These are phyloP conservation scores for Myiothlypis coronata DNA, from an alignment of 2,797 vertebrate species.

Conservation along the genomic window DNA sequence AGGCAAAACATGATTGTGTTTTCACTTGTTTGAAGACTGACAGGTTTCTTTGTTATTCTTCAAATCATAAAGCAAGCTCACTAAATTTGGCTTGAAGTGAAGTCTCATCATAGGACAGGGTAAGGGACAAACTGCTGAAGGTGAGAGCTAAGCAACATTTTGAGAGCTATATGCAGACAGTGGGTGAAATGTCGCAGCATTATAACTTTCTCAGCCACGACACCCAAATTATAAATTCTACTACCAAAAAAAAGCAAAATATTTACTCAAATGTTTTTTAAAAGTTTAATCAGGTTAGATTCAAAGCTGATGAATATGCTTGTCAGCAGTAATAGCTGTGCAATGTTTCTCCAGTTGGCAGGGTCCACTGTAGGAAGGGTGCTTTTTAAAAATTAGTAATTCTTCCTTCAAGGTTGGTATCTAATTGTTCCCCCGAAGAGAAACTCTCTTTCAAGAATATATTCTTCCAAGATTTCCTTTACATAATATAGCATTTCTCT, in stretches of 20 bases:
- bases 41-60: not conserved
- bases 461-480: not conserved
- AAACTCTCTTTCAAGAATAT: not conserved
- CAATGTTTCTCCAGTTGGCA: not conserved
- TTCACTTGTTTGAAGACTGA: not conserved
- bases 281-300: not conserved
- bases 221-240: not conserved
- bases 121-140: not conserved
- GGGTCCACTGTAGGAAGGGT: not conserved
- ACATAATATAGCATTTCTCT: not conserved
- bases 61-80: not conserved
- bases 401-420: not conserved
- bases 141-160: not conserved
- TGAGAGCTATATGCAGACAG: not conserved
- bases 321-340: not conserved
- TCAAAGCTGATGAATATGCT: not conserved
- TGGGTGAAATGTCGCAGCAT: not conserved
- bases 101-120: not conserved
- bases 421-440: not conserved
- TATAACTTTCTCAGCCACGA: not conserved
- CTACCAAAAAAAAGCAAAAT: not conserved
- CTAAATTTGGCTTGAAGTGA: not conserved
- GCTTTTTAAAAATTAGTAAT: not conserved
- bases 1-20: not conserved
- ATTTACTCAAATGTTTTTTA: not conserved